Percentiles rank a stretch among this genome's conserved stretches.
Conservation (phyloP, 2,888 invertebrate species). For the Machimus rusticus region DNA sequence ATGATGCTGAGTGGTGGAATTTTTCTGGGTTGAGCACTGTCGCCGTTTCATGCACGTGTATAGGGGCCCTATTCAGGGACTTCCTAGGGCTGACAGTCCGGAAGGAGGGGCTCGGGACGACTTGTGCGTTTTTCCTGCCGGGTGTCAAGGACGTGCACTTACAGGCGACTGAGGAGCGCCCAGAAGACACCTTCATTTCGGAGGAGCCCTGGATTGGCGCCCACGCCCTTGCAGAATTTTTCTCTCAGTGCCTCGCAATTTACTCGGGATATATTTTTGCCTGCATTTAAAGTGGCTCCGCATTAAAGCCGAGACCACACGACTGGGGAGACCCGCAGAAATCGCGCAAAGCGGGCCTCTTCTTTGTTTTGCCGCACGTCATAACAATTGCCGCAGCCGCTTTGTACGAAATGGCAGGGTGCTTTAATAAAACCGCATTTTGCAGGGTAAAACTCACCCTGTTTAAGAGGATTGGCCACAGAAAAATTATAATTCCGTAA, state of each 20-base stretch:
- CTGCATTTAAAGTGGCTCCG: background rate
- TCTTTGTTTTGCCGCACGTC: background rate
- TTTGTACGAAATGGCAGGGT: background rate
- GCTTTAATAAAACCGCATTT: background rate
- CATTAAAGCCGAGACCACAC: background rate
- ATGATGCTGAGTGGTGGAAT: background rate
- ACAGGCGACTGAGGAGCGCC: background rate
- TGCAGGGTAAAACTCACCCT: background rate
- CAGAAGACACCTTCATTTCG: background rate
- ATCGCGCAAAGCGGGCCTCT: background rate
- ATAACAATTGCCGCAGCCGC: background rate
- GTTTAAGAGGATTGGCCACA: background rate
- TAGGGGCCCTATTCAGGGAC: background rate
- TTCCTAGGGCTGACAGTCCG: slow-evolving; percentile 2
- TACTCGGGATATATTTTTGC: background rate
- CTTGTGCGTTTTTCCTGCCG: slow-evolving; percentile 3
- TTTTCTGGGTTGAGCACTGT: background rate
- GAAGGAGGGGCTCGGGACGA: background rate
- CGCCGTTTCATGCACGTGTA: background rate
- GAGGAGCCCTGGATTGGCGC: background rate
- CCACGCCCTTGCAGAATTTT: background rate
- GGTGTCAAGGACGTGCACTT: slow-evolving; percentile 11
- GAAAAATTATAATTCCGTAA: background rate
- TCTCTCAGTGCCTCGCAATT: background rate
- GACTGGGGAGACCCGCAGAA: background rate